Percentiles rank a stretch among this genome's conserved stretches.
These are phyloP conservation scores for Delia radicum DNA, from an alignment of 1,140 invertebrate genomes.

Conservation along the genomic window DNA sequence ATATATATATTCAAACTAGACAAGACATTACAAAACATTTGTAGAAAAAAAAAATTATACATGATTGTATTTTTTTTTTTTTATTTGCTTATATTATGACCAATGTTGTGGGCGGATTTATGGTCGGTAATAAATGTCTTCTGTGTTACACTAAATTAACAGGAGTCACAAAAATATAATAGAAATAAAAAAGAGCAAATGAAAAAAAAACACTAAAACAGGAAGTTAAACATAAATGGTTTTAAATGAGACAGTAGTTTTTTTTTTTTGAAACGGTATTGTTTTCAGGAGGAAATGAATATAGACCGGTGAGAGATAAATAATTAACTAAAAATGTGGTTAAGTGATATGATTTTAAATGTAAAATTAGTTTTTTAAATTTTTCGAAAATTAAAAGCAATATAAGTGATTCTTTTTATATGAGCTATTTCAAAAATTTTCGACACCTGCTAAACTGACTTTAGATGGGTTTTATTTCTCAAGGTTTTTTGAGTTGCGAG, in stretches of 20 bases:
- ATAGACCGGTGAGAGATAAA: background rate
- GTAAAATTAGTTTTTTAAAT: too few species aligned
- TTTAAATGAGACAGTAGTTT: background rate
- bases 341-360: too few species aligned
- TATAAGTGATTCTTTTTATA: too few species aligned
- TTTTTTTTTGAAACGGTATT: background rate
- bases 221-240: background rate
- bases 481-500: too few species aligned
- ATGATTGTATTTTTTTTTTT: background rate
- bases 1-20: constrained; percentile 14
- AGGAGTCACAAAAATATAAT: constrained; percentile 15
- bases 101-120: constrained; percentile 23
- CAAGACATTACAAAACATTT: constrained; percentile 8
- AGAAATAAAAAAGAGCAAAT: background rate
- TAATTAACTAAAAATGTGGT: too few species aligned
- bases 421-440: too few species aligned
- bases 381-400: too few species aligned
- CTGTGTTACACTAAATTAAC: constrained; percentile 21
- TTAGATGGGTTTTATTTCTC: too few species aligned
- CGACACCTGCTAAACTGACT: too few species aligned
- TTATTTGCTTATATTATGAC: constrained; percentile 7
- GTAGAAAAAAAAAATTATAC: background rate
- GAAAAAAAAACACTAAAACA: background rate
- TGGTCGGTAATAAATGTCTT: constrained; percentile 24
- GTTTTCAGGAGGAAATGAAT: background rate